phyloP scores from a whole-genome alignment of 2,888 invertebrate species.

The Clostera curtula region DNA sequence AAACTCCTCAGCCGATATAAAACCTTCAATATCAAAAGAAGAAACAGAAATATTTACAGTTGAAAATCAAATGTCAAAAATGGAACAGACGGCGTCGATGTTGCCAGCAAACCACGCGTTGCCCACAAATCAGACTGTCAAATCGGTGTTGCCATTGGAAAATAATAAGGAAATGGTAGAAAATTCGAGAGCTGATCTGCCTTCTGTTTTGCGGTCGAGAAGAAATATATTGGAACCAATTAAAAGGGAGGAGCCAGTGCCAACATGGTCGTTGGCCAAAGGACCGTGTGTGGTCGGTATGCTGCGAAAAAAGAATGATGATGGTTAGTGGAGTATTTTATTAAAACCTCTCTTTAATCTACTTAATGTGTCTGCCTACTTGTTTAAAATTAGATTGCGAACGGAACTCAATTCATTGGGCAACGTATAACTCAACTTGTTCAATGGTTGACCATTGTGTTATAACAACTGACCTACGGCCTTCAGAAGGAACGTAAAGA shows the following conservation, averaged over 20 bases:
- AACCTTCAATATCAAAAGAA: conserved; percentile 37
- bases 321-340: conserved; percentile 21
- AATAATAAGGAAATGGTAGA: conserved; percentile 19
- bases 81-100: conserved; percentile 33
- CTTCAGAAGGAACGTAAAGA: no score
- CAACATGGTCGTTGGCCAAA: conserved; percentile 64
- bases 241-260: conserved; percentile 47
- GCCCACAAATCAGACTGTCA: not conserved
- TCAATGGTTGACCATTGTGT: no score
- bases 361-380: conserved; percentile 1
- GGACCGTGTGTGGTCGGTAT: conserved; percentile 57
- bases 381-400: no score
- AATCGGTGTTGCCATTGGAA: conserved; percentile 25
- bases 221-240: conserved; percentile 63
- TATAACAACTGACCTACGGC: no score
- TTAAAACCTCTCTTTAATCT: conserved; percentile 2
- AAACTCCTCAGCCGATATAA: conserved; percentile 57
- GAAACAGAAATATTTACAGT: conserved; percentile 53
- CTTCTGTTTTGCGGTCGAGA: conserved; percentile 45
- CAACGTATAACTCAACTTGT: no score
- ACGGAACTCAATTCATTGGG: no score
- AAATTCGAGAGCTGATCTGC: conserved; percentile 37
- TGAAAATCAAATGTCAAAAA: conserved; percentile 50
- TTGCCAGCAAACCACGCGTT: conserved; percentile 22
- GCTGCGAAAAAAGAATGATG: conserved; percentile 41